phyloP scores from a whole-genome alignment of 2,113 vertebrate species.

The Coptodon bakossiorum region DNA sequence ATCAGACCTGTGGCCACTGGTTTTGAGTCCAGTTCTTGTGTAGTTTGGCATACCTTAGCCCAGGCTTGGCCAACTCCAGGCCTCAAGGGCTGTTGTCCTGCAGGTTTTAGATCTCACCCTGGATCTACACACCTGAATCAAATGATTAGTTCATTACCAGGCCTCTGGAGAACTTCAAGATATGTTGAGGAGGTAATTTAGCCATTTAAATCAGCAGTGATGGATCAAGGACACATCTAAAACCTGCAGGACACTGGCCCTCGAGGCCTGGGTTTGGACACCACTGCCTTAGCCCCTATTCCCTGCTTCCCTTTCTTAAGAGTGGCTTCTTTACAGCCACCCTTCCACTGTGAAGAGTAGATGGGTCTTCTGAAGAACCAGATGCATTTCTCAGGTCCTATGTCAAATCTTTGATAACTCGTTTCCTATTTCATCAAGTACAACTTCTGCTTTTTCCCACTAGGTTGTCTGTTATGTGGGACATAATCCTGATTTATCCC shows the following conservation, averaged over 20 bases:
- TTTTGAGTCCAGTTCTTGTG: not conserved
- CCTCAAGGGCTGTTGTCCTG: fast-evolving
- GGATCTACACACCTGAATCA: not conserved
- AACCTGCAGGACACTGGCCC: not conserved
- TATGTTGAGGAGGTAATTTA: not conserved
- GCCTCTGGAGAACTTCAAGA: not conserved
- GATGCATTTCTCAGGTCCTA: not conserved
- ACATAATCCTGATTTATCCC: not conserved
- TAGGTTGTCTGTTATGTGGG: not conserved
- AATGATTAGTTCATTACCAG: not conserved
- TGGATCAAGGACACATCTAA: not conserved
- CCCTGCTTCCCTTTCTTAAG: not conserved
- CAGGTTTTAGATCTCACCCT: not conserved
- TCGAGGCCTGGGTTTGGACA: not conserved
- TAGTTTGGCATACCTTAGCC: not conserved
- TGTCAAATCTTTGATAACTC: not conserved
- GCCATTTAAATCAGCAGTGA: not conserved
- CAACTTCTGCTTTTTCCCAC: not conserved
- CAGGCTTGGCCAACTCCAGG: not conserved
- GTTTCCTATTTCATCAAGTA: not conserved
- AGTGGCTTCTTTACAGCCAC: not conserved
- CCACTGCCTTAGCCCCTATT: not conserved
- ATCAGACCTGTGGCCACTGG: too few relatives aligned
- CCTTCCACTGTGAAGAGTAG: not conserved
- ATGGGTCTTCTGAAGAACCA: not conserved